phyloP scores from a whole-genome alignment of 1,140 invertebrate genomes.

The Belonocnema kinseyi region DNA sequence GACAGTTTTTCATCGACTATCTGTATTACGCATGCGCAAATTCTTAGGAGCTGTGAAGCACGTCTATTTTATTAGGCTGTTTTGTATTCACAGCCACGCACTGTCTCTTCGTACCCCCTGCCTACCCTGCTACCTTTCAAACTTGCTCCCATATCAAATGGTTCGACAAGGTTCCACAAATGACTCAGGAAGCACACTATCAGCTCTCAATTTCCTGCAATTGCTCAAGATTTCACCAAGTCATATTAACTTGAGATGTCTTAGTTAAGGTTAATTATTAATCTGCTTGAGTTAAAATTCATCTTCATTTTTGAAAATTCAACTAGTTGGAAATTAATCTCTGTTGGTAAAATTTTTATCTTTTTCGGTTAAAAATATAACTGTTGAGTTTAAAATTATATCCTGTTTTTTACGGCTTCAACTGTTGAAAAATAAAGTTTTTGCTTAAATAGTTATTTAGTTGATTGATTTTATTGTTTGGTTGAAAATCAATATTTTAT shows the following conservation, averaged over 20 bases:
- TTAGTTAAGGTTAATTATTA: neutral
- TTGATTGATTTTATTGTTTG: too few relatives aligned
- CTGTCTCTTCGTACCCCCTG: slow-evolving; percentile 38
- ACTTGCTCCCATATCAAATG: slow-evolving; percentile 42
- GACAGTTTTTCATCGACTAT: slow-evolving; percentile 10
- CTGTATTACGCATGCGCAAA: neutral
- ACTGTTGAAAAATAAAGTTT: too few relatives aligned
- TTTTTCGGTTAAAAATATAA: too few relatives aligned
- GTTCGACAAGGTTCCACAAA: slow-evolving; percentile 44
- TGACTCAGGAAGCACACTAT: slow-evolving; percentile 35
- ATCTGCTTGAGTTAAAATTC: too few relatives aligned
- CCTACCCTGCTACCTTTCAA: slow-evolving; percentile 36
- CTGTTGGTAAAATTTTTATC: too few relatives aligned
- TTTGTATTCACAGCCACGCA: slow-evolving; percentile 66
- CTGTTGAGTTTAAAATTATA: too few relatives aligned
- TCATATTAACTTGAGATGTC: too few relatives aligned
- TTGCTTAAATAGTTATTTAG: too few relatives aligned
- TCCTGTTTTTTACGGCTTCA: too few relatives aligned
- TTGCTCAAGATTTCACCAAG: neutral
- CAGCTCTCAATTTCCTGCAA: neutral
- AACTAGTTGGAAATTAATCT: too few relatives aligned
- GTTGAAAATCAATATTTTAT: too few relatives aligned
- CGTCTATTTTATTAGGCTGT: slow-evolving; percentile 53
- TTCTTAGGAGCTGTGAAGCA: slow-evolving; percentile 35
- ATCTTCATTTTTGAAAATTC: too few relatives aligned